Conservation (phyloP, 2,797 vertebrate genomes). For the Natrix natrix region DNA sequence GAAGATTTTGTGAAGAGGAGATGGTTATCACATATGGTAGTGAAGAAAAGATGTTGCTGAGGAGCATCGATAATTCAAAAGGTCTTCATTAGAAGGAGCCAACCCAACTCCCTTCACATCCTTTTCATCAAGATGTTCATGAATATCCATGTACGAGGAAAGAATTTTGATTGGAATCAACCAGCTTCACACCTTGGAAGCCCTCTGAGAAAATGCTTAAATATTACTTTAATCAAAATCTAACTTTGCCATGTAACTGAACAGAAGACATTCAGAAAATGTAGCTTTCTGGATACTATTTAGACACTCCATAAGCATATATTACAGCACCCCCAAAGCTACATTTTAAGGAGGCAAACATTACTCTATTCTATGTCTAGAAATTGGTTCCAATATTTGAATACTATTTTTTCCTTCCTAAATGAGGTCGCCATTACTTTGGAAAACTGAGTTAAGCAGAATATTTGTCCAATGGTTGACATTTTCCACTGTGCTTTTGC, state of each 20-base stretch:
- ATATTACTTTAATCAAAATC: background rate
- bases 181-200: background rate
- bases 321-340: too few relatives aligned
- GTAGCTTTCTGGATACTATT: background rate
- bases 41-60: background rate
- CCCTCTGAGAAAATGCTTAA: background rate
- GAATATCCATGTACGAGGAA: background rate
- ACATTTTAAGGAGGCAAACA: background rate
- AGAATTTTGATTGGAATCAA: background rate
- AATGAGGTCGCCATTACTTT: background rate
- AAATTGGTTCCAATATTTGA: background rate
- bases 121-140: background rate
- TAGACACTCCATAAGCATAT: background rate
- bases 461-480: background rate
- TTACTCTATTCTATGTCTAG: background rate
- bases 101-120: background rate
- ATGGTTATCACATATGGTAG: background rate
- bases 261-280: background rate
- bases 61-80: background rate
- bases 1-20: background rate
- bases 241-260: background rate
- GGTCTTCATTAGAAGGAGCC: background rate
- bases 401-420: background rate
- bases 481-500: background rate
- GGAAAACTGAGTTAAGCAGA: background rate